These are phyloP conservation scores for Sycobia sp. DNA, from an alignment of 1,140 invertebrate species.

Conservation along the genomic window DNA sequence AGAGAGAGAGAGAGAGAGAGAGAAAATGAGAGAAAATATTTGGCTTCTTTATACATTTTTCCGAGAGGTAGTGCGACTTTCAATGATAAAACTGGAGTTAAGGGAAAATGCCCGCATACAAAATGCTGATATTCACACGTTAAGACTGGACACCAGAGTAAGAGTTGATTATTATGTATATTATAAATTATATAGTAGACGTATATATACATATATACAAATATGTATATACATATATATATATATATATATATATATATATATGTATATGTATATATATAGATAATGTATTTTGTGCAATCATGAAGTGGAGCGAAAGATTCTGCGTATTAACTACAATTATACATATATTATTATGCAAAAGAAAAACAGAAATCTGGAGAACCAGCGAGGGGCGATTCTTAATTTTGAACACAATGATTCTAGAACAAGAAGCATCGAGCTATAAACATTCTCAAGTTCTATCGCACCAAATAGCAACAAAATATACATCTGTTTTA, in stretches of 20 bases:
- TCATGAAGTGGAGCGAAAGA: constrained; percentile 37
- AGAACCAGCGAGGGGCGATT: background rate
- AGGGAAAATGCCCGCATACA: constrained; percentile 28
- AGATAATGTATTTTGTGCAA: constrained; percentile 51
- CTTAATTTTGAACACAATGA: constrained; percentile 11
- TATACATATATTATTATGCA: constrained; percentile 15
- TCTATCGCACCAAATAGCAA: no score
- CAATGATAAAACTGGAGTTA: constrained; percentile 28
- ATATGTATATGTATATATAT: constrained; percentile 26
- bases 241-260: constrained; percentile 29
- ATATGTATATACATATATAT: constrained; percentile 27
- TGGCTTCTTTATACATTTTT: constrained; percentile 25
- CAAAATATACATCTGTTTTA: no score
- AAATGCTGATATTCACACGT: constrained; percentile 42
- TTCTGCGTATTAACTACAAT: constrained; percentile 25
- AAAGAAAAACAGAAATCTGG: background rate
- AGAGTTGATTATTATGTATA: constrained; percentile 36
- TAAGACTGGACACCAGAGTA: constrained; percentile 49
- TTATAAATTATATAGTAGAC: constrained; percentile 29
- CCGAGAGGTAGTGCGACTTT: constrained; percentile 12
- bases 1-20: background rate
- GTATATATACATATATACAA: constrained; percentile 25
- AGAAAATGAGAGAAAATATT: constrained; percentile 3
- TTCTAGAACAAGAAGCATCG: no score
- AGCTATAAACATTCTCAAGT: no score